Conservation (phyloP, 1,140 invertebrate genomes). For the Elymnias hypermnestra region DNA sequence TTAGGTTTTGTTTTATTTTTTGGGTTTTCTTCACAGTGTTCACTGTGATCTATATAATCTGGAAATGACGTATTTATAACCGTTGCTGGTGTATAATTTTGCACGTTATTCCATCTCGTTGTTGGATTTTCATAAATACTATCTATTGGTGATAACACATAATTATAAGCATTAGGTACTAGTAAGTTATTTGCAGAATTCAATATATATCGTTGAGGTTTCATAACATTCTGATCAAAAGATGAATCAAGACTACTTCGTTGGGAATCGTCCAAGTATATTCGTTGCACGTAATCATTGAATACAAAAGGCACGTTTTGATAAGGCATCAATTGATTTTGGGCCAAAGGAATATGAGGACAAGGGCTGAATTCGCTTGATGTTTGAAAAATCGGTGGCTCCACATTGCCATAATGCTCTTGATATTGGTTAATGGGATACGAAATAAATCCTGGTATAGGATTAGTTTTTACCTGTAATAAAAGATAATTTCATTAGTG, state of each 20-base stretch:
- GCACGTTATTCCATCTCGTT: not conserved
- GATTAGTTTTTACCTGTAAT: constrained; percentile 32
- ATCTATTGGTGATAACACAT: constrained; percentile 34
- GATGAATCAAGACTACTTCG: constrained; percentile 17
- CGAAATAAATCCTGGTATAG: constrained; percentile 22
- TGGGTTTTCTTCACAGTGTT: too few species aligned
- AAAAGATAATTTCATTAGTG: not conserved
- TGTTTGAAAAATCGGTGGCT: constrained; percentile 6
- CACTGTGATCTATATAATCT: too few species aligned
- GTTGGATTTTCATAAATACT: constrained; percentile 15
- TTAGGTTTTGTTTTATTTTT: too few species aligned
- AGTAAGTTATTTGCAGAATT: constrained; percentile 4
- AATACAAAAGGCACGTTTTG: constrained; percentile 4
- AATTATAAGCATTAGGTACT: constrained; percentile 33
- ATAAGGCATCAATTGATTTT: constrained; percentile 20
- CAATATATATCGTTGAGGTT: constrained; percentile 16
- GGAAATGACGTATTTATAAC: too few species aligned
- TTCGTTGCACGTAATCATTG: constrained; percentile 17
- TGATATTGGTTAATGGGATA: constrained; percentile 19
- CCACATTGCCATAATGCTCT: constrained; percentile 19
- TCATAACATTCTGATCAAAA: constrained; percentile 21
- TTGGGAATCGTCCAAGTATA: constrained; percentile 1
- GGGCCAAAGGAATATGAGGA: constrained; percentile 12
- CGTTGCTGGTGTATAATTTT: too few species aligned
- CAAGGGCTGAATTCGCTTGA: constrained; percentile 19